Conservation (phyloP, 2,113 vertebrate genomes). For the Typhlomys cinereus region DNA sequence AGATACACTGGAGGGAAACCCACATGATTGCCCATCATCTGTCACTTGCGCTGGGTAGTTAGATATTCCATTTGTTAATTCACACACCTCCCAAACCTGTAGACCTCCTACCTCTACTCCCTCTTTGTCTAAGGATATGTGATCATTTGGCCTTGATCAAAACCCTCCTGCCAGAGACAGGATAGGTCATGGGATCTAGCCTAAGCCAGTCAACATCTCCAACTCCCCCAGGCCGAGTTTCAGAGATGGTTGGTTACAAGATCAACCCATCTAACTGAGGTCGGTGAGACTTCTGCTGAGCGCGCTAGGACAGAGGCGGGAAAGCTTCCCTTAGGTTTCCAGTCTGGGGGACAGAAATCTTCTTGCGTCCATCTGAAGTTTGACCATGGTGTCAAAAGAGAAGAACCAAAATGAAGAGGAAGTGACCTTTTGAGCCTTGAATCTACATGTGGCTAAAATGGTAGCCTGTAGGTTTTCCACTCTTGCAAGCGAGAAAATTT, state of each 20-base stretch:
- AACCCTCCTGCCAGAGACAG: background rate
- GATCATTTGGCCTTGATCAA: background rate
- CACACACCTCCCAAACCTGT: background rate
- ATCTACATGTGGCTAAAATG: background rate
- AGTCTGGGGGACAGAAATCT: too few species aligned
- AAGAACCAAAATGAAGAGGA: background rate
- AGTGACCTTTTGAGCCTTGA: background rate
- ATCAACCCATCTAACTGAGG: background rate
- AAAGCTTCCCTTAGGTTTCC: background rate
- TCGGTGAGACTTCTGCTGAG: background rate
- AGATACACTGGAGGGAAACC: background rate
- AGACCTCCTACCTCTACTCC: background rate
- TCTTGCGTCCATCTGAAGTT: background rate
- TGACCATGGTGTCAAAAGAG: background rate
- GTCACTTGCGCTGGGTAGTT: background rate
- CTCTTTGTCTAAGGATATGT: background rate
- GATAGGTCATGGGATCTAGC: background rate
- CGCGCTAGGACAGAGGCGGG: background rate
- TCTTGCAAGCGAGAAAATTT: background rate
- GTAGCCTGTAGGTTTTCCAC: background rate
- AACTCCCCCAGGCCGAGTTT: background rate
- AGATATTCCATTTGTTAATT: background rate
- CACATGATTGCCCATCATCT: fast-evolving
- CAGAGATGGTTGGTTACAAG: background rate
- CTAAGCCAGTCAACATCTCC: conserved; percentile 8